Base-by-base conservation (phyloP, 2,113 vertebrate species). In the Otis tarda region DNA sequence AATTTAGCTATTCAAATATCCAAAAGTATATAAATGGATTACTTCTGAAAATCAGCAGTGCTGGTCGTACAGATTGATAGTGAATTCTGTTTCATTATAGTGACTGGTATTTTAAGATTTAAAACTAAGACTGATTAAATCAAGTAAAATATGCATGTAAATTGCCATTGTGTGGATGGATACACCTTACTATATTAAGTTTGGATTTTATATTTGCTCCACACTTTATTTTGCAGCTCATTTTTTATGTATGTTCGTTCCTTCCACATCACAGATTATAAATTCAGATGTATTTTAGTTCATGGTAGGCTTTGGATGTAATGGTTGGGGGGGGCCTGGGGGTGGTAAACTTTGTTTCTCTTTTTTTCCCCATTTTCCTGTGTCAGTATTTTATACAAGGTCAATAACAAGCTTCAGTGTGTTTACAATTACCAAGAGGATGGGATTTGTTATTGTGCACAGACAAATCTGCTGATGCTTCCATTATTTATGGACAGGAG, bases 391-490 rank as follows among this genome's bases (percentile, higher is more conserved):
- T 97, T 96, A 95, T 28, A 83, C 96, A 96, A 98, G 97, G 97
- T 97, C 97, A 97, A 90, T 97, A 97, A 96, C 96, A 97, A 97
- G 95, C 96, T 98, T 91, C 96, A 94, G 83, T 93, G 95, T 97
- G 93, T 97, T 98, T 96, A 97, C 97, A 97, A 92, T 98, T 97
- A 97, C 96, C 96, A 92, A 80, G 95, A 95, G 98, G 93, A 94
- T 85, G 93, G 70, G 87, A 96, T 97, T 97, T 98, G 97, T 97
- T 98, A 96, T 95, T 97, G 96, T 97, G 97, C 92, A 69, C 94
- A 73, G 82, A 94, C 94, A 94, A 98, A 97, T 96, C 95, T 97
- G 95, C 97, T 96, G 96, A 97, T 94, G 93, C 77, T 91, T 91
- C 92, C 80, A 85, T 97, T 98, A 97, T 98, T 98, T 97, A 97